Conservation (phyloP, 2,888 invertebrate species). For the Polyommatus icarus region DNA sequence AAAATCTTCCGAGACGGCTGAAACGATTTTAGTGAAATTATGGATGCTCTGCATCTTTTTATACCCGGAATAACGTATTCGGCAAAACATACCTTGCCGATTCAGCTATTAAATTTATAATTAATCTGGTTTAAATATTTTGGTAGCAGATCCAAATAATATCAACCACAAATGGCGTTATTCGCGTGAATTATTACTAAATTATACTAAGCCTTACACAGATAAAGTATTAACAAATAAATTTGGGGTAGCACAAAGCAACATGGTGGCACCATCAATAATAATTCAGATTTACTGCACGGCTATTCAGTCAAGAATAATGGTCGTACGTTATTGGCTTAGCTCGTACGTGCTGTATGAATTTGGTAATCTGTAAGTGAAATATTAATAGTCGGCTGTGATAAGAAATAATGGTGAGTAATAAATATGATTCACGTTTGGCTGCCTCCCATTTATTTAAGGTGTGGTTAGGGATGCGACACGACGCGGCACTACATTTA, state of each 20-base stretch:
- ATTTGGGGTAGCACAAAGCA: slow-evolving; percentile 33
- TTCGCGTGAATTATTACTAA: background rate
- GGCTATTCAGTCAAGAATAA: slow-evolving; percentile 41
- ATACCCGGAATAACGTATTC: no score
- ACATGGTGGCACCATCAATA: slow-evolving; percentile 38
- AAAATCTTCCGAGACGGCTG: no score
- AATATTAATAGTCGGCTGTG: slow-evolving; percentile 28
- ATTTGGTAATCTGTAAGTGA: slow-evolving; percentile 33
- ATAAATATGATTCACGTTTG: slow-evolving; percentile 14
- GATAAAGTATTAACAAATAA: slow-evolving; percentile 33
- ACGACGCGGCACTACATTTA: background rate
- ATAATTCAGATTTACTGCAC: slow-evolving; percentile 43
- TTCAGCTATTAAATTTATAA: background rate
- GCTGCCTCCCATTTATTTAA: background rate
- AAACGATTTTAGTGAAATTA: no score
- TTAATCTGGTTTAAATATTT: no score
- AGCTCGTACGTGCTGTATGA: slow-evolving; percentile 39
- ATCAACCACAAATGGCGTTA: background rate
- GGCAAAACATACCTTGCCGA: background rate
- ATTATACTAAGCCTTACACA: background rate
- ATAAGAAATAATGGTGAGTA: slow-evolving; percentile 18
- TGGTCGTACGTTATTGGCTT: slow-evolving; percentile 42
- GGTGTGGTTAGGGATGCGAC: background rate
- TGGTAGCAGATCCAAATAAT: no score
- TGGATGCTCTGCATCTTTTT: no score